Evolutionary conservation across 2,888 invertebrate genomes (phyloP).

Genomic region (Ecliptopera silaceata): DNA sequence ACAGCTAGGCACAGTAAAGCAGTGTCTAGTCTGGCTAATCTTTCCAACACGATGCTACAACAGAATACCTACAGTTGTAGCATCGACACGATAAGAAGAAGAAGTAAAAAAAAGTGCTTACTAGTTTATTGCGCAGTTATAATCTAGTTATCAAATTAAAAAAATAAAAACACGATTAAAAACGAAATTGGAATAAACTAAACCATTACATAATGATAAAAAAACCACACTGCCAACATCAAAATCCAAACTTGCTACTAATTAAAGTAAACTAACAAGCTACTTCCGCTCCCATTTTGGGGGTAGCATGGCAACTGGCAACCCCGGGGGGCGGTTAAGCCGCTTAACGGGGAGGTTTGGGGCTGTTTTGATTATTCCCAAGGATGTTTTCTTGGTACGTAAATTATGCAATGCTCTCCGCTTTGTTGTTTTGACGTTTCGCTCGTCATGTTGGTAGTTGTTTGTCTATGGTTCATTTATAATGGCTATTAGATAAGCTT

Average conservation of each 20-base stretch:
- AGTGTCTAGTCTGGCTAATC: too few species aligned
- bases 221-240: slow-evolving; percentile 55
- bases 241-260: slow-evolving; percentile 70
- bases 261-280: slow-evolving; percentile 78
- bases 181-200: too few species aligned
- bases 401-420: slow-evolving; percentile 75
- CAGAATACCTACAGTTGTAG: too few species aligned
- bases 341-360: slow-evolving; percentile 67
- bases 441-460: slow-evolving; percentile 45
- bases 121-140: too few species aligned
- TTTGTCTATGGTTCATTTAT: slow-evolving; percentile 42
- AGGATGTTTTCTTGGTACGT: slow-evolving; percentile 79
- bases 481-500: slow-evolving; percentile 32
- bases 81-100: too few species aligned
- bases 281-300: slow-evolving; percentile 64
- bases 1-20: too few species aligned
- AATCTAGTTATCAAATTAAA: too few species aligned
- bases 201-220: slow-evolving; percentile 26
- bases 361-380: slow-evolving; percentile 81
- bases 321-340: slow-evolving; percentile 58
- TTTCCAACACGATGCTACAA: too few species aligned
- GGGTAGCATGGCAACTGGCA: slow-evolving; percentile 62
- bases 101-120: too few species aligned
- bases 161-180: too few species aligned
- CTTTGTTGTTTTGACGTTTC: slow-evolving; percentile 53